These are phyloP conservation scores for Natator depressus DNA, from an alignment of 2,113 vertebrate species.

Conservation along the genomic window DNA sequence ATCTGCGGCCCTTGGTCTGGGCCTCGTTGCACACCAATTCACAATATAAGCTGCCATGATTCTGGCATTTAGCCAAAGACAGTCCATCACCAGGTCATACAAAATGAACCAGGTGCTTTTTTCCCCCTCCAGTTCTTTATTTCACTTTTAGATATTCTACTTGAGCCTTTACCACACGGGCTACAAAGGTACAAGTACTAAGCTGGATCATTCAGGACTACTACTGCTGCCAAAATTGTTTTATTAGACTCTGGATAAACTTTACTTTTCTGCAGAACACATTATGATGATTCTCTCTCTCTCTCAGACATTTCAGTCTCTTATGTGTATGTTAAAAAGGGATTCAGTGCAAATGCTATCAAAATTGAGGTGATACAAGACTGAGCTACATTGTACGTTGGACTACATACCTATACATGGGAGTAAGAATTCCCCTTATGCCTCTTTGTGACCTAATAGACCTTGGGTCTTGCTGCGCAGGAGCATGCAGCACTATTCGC, in stretches of 20 bases:
- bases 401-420: not conserved
- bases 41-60: slow-evolving; percentile 25
- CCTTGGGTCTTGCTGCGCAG: not conserved
- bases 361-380: not conserved
- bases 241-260: not conserved
- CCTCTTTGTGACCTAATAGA: not conserved
- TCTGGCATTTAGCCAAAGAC: not conserved
- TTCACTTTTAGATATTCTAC: not conserved
- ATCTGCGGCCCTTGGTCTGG: slow-evolving; percentile 27
- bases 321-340: not conserved
- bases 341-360: not conserved
- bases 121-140: not conserved
- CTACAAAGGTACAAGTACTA: not conserved
- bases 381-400: not conserved
- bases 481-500: fast-evolving
- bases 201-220: not conserved
- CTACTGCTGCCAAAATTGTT: not conserved
- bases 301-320: not conserved
- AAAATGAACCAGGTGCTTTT: not conserved
- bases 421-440: not conserved
- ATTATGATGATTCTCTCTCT: not conserved
- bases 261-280: not conserved
- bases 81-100: not conserved
- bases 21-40: not conserved
- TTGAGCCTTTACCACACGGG: not conserved